phyloP scores from a whole-genome alignment of 2,888 invertebrate species.

The Limnephilus marmoratus region DNA sequence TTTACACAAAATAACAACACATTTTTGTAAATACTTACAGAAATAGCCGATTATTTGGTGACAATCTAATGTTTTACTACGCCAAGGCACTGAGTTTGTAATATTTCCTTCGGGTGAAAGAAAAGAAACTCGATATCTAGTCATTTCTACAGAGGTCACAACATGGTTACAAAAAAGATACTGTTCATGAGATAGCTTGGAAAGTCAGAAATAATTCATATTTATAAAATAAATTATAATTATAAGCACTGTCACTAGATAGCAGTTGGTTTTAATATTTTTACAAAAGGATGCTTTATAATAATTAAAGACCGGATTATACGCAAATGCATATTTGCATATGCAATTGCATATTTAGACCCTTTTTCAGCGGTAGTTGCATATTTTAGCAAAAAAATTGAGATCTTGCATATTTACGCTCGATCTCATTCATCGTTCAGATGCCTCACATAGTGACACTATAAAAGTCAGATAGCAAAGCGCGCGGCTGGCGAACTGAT shows the following conservation, averaged over 20 bases:
- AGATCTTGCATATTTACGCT: no score
- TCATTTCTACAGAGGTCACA: background rate
- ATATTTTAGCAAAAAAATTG: no score
- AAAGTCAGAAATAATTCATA: background rate
- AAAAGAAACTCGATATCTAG: background rate
- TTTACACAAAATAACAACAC: slow-evolving; percentile 29
- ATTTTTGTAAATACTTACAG: slow-evolving; percentile 34
- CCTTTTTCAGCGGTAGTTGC: no score
- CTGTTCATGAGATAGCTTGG: background rate
- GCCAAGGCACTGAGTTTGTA: slow-evolving; percentile 41
- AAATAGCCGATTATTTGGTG: slow-evolving; percentile 36
- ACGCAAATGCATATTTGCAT: no score
- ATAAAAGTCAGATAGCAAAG: no score
- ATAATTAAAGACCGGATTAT: no score
- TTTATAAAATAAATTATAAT: background rate
- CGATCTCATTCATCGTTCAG: no score
- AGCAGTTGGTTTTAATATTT: background rate
- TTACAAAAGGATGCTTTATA: background rate
- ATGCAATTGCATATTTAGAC: no score
- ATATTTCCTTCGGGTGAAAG: background rate
- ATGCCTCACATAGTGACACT: no score
- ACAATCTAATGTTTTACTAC: slow-evolving; percentile 15
- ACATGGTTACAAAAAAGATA: background rate
- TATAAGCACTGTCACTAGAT: background rate
- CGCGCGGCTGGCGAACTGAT: no score